A percentile compares a stretch with the other conserved stretches of the same genome.
Evolutionary conservation across 2,888 invertebrate species (phyloP).

Genomic region (Athalia circularis): DNA sequence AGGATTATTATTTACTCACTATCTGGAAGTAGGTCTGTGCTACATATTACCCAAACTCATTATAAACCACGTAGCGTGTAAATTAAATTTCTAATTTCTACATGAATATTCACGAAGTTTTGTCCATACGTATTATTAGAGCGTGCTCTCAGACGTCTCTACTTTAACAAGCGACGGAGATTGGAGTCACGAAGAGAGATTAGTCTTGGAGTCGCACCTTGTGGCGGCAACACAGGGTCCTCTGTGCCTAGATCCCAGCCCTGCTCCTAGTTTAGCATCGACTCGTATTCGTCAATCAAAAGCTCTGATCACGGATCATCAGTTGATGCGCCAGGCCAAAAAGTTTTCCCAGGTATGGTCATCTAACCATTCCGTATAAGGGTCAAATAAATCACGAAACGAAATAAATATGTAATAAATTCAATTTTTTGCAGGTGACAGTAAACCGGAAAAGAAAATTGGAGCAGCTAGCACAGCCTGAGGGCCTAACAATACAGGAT

Average conservation of each 20-base stretch:
- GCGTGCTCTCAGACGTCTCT: slow-evolving; percentile 72
- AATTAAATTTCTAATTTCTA: too few relatives aligned
- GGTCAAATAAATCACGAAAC: too few relatives aligned
- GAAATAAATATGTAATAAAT: background rate
- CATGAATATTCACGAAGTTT: too few relatives aligned
- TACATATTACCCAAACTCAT: too few relatives aligned
- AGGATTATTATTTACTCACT: too few relatives aligned
- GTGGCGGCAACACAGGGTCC: slow-evolving; percentile 91
- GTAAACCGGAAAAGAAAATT: slow-evolving; percentile 92
- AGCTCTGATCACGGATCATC: slow-evolving; percentile 84
- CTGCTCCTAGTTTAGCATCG: slow-evolving; percentile 85
- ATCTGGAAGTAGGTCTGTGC: too few relatives aligned
- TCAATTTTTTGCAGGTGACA: slow-evolving; percentile 77
- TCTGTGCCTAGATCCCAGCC: slow-evolving; percentile 92
- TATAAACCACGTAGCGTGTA: too few relatives aligned
- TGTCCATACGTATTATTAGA: slow-evolving; percentile 64
- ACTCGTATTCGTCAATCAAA: slow-evolving; percentile 86
- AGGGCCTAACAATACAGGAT: slow-evolving; percentile 86
- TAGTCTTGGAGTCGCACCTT: slow-evolving; percentile 88
- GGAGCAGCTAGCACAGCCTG: slow-evolving; percentile 88
- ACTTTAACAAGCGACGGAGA: slow-evolving; percentile 71
- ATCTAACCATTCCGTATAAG: background rate
- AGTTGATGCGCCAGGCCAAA: slow-evolving; percentile 84
- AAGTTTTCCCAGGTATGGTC: slow-evolving; percentile 84
- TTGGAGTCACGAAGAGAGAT: slow-evolving; percentile 86